A percentile compares a stretch with the other conserved stretches of the same genome.
phyloP scores from a whole-genome alignment of 53 echinoderm and acorn worm species.

The Paracentrotus lividus region DNA sequence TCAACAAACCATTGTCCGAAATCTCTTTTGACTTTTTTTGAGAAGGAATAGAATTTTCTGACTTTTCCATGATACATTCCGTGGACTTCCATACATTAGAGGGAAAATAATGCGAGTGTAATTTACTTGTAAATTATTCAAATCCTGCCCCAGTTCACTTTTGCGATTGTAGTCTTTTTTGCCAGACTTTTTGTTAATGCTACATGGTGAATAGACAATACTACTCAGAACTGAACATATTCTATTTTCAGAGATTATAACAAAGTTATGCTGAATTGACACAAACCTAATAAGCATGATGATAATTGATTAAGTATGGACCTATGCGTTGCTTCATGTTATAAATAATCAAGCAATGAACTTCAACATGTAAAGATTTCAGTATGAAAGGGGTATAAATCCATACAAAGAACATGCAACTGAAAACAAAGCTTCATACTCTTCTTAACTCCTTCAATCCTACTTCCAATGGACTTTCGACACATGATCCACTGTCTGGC shows the following conservation, averaged over 20 bases:
- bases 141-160: neutral
- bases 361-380: too few relatives aligned
- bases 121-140: constrained; percentile 36
- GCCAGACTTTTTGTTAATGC: neutral
- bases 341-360: too few relatives aligned
- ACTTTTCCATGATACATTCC: neutral
- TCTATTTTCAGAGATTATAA: too few relatives aligned
- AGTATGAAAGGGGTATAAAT: neutral
- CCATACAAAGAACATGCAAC: neutral
- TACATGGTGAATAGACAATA: neutral
- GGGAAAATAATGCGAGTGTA: neutral
- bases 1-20: constrained; percentile 10
- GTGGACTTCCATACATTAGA: neutral
- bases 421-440: neutral
- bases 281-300: too few relatives aligned
- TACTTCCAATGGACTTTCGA: neutral
- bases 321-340: too few relatives aligned
- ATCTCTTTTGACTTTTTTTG: too few relatives aligned
- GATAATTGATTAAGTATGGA: too few relatives aligned
- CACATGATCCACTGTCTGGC: neutral
- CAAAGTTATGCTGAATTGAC: too few relatives aligned
- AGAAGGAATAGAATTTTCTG: neutral
- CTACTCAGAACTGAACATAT: too few relatives aligned
- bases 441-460: neutral
- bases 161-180: neutral